A percentile compares a stretch with the other conserved stretches of the same genome.
These are phyloP conservation scores for Poecilus cupreus DNA, from an alignment of 2,888 invertebrate species.

Conservation along the genomic window DNA sequence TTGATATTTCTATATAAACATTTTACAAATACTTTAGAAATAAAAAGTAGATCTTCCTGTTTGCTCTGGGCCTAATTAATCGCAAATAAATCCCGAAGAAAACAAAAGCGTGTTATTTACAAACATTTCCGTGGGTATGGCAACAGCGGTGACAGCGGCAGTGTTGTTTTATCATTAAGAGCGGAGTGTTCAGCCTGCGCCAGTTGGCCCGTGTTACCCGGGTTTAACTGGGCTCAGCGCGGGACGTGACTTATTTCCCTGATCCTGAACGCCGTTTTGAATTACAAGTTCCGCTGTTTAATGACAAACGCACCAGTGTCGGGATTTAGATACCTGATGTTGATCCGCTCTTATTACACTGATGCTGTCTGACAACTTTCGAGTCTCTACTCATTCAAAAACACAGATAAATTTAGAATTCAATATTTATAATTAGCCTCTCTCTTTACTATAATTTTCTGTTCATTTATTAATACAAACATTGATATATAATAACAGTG, in stretches of 20 bases:
- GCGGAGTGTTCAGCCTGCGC: background rate
- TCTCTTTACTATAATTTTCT: no score
- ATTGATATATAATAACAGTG: no score
- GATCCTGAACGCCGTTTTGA: constrained; percentile 51
- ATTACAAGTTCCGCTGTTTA: constrained; percentile 54
- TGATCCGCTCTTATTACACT: background rate
- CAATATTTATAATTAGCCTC: no score
- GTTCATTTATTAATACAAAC: no score
- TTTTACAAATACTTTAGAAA: background rate
- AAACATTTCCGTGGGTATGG: constrained; percentile 2
- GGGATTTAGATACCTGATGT: constrained; percentile 8
- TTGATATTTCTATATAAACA: background rate
- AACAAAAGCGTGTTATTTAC: constrained; percentile 12
- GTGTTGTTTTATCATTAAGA: constrained; percentile 46
- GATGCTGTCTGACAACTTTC: background rate
- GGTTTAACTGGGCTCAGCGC: constrained; percentile 32
- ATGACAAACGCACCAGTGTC: constrained; percentile 40
- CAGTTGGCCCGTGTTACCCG: constrained; percentile 29
- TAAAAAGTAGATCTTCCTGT: background rate
- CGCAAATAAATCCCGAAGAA: constrained; percentile 9
- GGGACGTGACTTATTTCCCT: constrained; percentile 55
- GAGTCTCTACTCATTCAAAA: no score
- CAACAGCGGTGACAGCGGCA: background rate
- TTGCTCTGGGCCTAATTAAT: background rate
- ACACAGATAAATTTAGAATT: no score